phyloP scores from a whole-genome alignment of 2,113 vertebrate species.

The Eclectus roratus region DNA sequence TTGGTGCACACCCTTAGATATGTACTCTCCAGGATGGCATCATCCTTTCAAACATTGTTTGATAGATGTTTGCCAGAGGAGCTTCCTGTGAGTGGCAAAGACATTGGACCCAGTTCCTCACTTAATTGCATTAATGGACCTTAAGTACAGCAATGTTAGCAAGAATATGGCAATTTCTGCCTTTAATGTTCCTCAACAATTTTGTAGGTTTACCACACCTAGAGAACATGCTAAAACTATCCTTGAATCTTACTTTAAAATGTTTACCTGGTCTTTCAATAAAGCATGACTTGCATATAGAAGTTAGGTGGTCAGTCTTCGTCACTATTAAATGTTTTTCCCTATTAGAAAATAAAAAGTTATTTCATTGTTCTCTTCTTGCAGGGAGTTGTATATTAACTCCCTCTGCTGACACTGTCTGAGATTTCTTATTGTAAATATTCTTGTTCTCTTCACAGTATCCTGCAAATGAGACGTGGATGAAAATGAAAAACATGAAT shows the following conservation, averaged over 20 bases:
- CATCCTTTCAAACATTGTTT: not conserved
- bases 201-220: not conserved
- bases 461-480: not conserved
- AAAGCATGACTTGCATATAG: not conserved
- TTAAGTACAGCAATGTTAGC: not conserved
- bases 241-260: not conserved
- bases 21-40: not conserved
- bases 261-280: not conserved
- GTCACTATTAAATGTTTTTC: not conserved
- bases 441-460: not conserved
- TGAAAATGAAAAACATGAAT: not conserved
- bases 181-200: not conserved
- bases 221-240: not conserved
- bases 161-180: not conserved
- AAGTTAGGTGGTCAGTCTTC: not conserved
- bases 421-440: not conserved
- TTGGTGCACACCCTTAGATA: not conserved
- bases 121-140: not conserved
- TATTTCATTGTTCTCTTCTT: not conserved
- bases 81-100: not conserved
- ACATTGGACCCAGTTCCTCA: not conserved
- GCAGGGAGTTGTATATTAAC: not conserved
- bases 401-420: not conserved
- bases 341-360: not conserved
- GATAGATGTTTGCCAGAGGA: not conserved